A percentile compares a stretch with the other conserved stretches of the same genome.
Conservation (phyloP, 2,797 vertebrate genomes). For the Hippopotamyrus pictus region DNA sequence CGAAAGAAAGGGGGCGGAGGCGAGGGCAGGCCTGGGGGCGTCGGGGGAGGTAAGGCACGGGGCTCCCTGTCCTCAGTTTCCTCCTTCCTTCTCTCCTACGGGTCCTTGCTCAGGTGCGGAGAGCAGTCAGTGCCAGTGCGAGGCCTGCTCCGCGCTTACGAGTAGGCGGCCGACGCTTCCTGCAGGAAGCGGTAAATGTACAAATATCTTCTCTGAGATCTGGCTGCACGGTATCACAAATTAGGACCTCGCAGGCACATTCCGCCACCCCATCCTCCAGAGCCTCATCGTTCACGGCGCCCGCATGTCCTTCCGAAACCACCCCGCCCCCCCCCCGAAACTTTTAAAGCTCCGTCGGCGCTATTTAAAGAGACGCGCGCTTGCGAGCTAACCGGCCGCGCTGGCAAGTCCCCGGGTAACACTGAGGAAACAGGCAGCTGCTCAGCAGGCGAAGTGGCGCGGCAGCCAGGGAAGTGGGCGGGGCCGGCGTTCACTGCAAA, state of each 20-base stretch:
- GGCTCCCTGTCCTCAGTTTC: slow-evolving; percentile 21
- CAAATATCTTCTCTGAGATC: slow-evolving; percentile 55
- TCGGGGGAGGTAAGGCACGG: background rate
- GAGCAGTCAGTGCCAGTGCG: background rate
- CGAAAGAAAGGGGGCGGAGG: slow-evolving; percentile 15
- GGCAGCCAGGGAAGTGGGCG: background rate
- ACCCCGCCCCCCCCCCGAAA: background rate
- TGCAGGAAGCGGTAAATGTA: slow-evolving; percentile 72
- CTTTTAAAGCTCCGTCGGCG: background rate
- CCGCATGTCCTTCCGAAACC: background rate
- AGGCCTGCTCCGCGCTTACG: no score
- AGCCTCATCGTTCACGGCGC: background rate
- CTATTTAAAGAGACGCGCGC: background rate
- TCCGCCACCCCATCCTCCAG: background rate
- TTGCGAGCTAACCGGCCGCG: background rate
- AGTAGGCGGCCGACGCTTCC: slow-evolving; percentile 62
- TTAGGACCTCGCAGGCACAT: background rate
- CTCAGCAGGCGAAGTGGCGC: background rate
- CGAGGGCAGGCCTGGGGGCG: background rate
- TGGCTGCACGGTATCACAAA: slow-evolving; percentile 32
- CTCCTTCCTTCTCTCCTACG: slow-evolving; percentile 37
- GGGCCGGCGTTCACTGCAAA: background rate
- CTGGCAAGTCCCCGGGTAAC: background rate
- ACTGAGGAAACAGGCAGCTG: background rate
- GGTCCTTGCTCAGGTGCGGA: background rate